A percentile compares a stretch with the other conserved stretches of the same genome.
Conservation (phyloP, 2,888 invertebrate genomes). For the Sphaeridia pumilis region DNA sequence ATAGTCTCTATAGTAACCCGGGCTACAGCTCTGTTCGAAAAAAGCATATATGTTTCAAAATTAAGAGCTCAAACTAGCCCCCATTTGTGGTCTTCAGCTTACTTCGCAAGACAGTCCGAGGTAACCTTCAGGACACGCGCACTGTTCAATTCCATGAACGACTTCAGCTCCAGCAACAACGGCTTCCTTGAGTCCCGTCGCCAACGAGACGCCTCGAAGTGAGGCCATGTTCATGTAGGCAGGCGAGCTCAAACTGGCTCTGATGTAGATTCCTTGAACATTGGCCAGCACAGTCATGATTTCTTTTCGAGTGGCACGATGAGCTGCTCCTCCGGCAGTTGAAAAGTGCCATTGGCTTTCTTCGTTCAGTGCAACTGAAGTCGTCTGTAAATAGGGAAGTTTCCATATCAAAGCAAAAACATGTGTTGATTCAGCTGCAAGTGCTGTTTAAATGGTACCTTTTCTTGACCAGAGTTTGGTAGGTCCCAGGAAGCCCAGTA, state of each 20-base stretch:
- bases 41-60: not conserved
- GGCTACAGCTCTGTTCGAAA: slow-evolving; percentile 20
- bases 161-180: not conserved
- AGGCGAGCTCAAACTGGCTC: slow-evolving; percentile 11
- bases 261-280: slow-evolving; percentile 21
- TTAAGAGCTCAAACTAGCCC: not conserved
- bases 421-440: not conserved
- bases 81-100: not conserved
- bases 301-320: slow-evolving; percentile 19
- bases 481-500: not conserved
- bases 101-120: slow-evolving; percentile 24
- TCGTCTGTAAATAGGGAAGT: not conserved
- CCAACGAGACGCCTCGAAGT: not conserved
- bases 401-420: not conserved
- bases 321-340: not conserved
- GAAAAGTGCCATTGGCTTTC: slow-evolving; percentile 17
- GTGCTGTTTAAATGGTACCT: not conserved
- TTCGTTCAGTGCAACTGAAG: not conserved
- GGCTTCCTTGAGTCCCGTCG: not conserved
- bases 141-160: slow-evolving; percentile 8
- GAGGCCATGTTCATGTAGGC: not conserved
- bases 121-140: slow-evolving; percentile 23
- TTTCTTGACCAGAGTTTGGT: not conserved
- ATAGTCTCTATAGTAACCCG: slow-evolving; percentile 26
- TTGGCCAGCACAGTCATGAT: slow-evolving; percentile 27